Evolutionary conservation across 2,888 invertebrate species (phyloP).

Genomic region (Biston stratarius): DNA sequence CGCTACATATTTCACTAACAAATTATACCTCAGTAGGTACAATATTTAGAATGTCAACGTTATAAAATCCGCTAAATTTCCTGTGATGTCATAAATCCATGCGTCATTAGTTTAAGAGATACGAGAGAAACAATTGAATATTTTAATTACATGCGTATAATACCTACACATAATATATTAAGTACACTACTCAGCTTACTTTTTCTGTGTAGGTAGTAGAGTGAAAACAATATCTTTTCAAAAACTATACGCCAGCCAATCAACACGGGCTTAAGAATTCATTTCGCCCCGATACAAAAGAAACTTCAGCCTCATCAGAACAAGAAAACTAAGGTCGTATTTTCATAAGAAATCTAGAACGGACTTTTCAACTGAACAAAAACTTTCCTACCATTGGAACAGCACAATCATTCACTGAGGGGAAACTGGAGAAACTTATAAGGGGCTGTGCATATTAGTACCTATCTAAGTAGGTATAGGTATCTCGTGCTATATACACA

Average conservation of each 20-base stretch:
- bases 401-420: constrained; percentile 81
- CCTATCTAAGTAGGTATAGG: not conserved
- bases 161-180: too few species aligned
- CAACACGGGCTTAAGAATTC: constrained; percentile 36
- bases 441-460: constrained; percentile 12
- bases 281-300: constrained; percentile 36
- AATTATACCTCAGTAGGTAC: too few species aligned
- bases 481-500: not conserved
- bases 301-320: constrained; percentile 53
- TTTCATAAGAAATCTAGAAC: constrained; percentile 68
- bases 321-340: constrained; percentile 56
- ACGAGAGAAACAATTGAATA: too few species aligned
- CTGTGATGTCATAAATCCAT: too few species aligned
- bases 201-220: too few species aligned
- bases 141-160: too few species aligned
- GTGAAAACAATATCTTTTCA: too few species aligned
- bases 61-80: too few species aligned
- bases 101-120: too few species aligned
- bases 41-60: too few species aligned
- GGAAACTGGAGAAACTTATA: constrained; percentile 61
- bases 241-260: constrained; percentile 24
- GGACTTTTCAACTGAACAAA: constrained; percentile 70
- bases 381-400: constrained; percentile 79
- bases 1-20: too few species aligned
- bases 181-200: too few species aligned